Conservation (phyloP, 2,888 invertebrate genomes). For the Gryllus longicercus region DNA sequence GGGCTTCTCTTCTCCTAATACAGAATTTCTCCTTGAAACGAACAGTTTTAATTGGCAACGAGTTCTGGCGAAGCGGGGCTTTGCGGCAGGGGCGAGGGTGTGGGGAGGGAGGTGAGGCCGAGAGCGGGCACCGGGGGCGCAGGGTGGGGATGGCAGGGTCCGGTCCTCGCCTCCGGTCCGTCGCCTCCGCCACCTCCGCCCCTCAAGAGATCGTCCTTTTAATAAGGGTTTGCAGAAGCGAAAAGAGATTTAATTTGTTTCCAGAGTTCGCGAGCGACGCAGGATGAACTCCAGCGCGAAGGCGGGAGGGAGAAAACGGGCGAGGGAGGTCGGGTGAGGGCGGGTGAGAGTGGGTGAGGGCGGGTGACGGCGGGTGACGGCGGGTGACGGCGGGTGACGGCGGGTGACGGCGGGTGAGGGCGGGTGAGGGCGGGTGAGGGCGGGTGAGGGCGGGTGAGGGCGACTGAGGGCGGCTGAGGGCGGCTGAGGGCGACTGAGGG, state of each 20-base stretch:
- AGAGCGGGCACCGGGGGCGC: too few relatives aligned
- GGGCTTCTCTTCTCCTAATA: too few relatives aligned
- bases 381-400: not conserved
- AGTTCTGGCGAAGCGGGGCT: too few relatives aligned
- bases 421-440: not conserved
- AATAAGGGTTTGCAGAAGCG: not conserved
- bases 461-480: not conserved
- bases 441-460: too few relatives aligned
- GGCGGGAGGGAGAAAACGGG: not conserved
- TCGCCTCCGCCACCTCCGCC: not conserved
- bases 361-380: too few relatives aligned
- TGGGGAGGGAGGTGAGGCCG: too few relatives aligned
- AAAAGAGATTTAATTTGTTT: slow-evolving; percentile 1
- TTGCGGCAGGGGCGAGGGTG: too few relatives aligned
- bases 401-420: not conserved
- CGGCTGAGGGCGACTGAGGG: not conserved
- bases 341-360: not conserved
- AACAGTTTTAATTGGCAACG: too few relatives aligned
- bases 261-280: not conserved
- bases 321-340: too few relatives aligned
- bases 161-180: not conserved
- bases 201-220: not conserved
- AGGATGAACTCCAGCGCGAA: not conserved
- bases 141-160: not conserved
- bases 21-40: too few relatives aligned